These are phyloP conservation scores for Geodia barretti DNA, from an alignment of 37 sponge, comb jelly and placozoan genomes.

Conservation along the genomic window DNA sequence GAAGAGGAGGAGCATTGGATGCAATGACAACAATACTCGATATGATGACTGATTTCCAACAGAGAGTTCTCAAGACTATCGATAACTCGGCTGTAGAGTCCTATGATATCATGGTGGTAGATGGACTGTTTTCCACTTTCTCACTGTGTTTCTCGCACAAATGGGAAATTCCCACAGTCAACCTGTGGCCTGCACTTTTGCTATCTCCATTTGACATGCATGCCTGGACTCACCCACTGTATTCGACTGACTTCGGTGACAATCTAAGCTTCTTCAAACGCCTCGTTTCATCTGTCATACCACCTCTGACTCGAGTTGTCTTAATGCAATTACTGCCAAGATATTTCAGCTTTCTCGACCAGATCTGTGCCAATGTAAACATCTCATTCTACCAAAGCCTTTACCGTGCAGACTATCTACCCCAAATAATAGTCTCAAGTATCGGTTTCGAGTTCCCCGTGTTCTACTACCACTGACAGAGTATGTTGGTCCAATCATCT, in stretches of 20 bases:
- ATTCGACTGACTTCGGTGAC: not conserved
- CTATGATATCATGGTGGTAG: conserved; percentile 10
- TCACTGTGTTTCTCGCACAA: not conserved
- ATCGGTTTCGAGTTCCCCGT: conserved; percentile 65
- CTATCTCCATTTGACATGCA: not conserved
- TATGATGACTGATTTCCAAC: not conserved
- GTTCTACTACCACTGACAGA: conserved; percentile 24
- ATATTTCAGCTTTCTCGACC: not conserved
- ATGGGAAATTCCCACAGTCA: not conserved
- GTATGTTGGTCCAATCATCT: conserved; percentile 46
- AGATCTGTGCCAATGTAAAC: not conserved
- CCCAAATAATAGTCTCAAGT: conserved; percentile 21
- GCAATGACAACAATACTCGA: too few relatives aligned
- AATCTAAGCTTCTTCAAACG: not conserved
- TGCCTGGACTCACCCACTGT: conserved; percentile 7
- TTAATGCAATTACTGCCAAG: not conserved
- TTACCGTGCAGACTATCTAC: not conserved
- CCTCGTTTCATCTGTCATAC: not conserved
- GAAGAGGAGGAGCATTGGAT: too few relatives aligned
- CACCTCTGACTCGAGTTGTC: not conserved
- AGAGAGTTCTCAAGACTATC: not conserved
- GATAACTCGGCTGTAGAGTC: not conserved
- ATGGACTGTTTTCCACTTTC: not conserved
- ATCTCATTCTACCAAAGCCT: not conserved
- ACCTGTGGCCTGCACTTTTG: not conserved